Base-by-base conservation (phyloP, 2,797 vertebrate species). In the Acomys russatus region DNA sequence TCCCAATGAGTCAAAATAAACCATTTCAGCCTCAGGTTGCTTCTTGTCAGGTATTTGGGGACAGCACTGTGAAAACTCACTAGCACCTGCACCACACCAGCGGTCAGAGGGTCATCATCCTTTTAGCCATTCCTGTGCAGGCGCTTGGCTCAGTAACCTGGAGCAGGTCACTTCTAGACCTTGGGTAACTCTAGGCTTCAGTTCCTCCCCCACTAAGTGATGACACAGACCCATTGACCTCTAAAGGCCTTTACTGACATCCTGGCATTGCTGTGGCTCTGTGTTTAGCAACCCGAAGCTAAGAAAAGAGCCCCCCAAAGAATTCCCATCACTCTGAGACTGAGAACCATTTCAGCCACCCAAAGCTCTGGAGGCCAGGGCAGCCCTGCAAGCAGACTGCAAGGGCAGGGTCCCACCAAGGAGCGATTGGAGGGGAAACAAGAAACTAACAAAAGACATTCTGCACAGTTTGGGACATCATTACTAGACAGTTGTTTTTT, bases 401-500 rank as follows among this genome's bases (percentile, higher is more conserved):
- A 92, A 76, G 33, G 20, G 0, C 6, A 5, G 33, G 35, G 30
- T 28, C 5, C 38, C 56, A 15, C 20, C 38, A 61, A 61, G 30
- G 7, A 3, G 61, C 64, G 3, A 59, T 18, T 38, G 61, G 68
- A 90, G 30, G 11, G 10, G 18, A 68, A 68, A 51, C 44, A 85
- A 76, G 38, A 76, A 84, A 84, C 61, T 11, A 82, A 44, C 79
- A 11, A 71, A 73, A 84, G 56, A 38, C 20, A 30, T 74, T 83
- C 18, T 70, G n/a, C 6, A 1, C 64, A 20, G 87, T 64, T 87
- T 38, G 71, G 77, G 23, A 22, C 80, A 56, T 83, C 23, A 9
- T 91, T 12, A 76, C 85, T 59, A 90, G 44, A 89, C 20, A 44
- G 54, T 68, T 63, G 66, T 83, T 80, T 92, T 23, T 73, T 83